phyloP scores from a whole-genome alignment of 2,113 vertebrate genomes.

The Toxotes chatareus region DNA sequence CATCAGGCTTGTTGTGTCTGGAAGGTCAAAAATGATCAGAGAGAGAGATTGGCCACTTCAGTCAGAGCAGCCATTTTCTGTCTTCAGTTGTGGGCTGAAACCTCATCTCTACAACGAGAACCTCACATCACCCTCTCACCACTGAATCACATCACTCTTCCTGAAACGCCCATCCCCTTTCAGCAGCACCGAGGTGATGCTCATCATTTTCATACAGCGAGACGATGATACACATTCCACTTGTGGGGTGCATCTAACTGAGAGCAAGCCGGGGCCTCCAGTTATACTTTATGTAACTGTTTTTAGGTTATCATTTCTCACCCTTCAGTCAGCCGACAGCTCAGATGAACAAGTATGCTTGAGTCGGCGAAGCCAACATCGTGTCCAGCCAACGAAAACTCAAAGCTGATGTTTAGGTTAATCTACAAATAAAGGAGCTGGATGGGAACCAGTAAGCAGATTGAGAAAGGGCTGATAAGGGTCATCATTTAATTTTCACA shows the following conservation, averaged over 20 bases:
- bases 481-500: neutral
- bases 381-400: conserved; percentile 7
- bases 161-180: neutral
- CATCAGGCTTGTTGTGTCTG: neutral
- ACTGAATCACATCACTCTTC: neutral
- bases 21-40: conserved; percentile 5
- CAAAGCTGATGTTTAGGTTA: neutral
- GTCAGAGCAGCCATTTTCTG: neutral
- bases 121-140: conserved; percentile 3
- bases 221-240: neutral
- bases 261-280: neutral
- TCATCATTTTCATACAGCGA: neutral
- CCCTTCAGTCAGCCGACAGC: neutral
- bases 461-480: neutral
- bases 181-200: neutral
- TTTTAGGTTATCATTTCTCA: neutral
- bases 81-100: conserved; percentile 5
- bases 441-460: neutral
- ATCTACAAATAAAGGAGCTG: conserved; percentile 7
- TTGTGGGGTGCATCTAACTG: neutral
- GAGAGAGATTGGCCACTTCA: neutral
- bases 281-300: neutral
- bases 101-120: neutral
- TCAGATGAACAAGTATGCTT: neutral
- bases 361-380: neutral